Evolutionary conservation across 2,888 invertebrate species (phyloP), one percentile per base, ranked within the genome.

Genomic region (Pristionchus exspectatus): DNA sequence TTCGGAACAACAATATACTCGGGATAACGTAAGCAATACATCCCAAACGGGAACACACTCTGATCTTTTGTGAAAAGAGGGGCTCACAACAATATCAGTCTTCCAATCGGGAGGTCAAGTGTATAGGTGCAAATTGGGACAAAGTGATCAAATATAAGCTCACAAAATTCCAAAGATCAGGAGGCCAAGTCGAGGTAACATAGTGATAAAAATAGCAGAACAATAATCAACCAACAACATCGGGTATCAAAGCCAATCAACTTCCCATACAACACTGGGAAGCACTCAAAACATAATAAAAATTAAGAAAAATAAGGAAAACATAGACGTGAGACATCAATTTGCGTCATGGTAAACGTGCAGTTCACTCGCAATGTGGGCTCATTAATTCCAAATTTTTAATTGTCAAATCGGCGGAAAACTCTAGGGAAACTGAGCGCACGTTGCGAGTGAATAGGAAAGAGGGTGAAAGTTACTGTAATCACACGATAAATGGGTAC

Each of bases 221-320:
- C 66, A 66, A 66, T 66, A 66, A 66, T 66, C 27, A 66, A 66
- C 66, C 66, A 66, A 66, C 66, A 66, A 66, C 7, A 10, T 59
- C 24, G 59, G 24, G 59, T 9, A 24, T 18, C 24, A 18, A 59
- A 59, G 18, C 21, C 59, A 59, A 59, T 24, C 16, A 59, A 21
- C 21, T 59, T 18, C 24, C 4, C 59, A 66, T 5, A 27, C 27
- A 27, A 66, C 27, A 27, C 27, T n/a, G n/a, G 66, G 66, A 14
- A 27, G 66, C n/a, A 27, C 66, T 5, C 27, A 66, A 66, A 66
- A n/a, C 7, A 2, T n/a, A 9, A 27, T 27, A 9, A 66, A 66
- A 66, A 27, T 24, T 12, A 38, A 66, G 10, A 66, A 12, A n/a
- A 24, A 5, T 27, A 27, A 27, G 12, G 24, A 27, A 21, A 66